Evolutionary conservation across 2,888 invertebrate genomes (phyloP), one percentile per base, ranked within the genome.

Genomic region (Trichopria drosophilae): DNA sequence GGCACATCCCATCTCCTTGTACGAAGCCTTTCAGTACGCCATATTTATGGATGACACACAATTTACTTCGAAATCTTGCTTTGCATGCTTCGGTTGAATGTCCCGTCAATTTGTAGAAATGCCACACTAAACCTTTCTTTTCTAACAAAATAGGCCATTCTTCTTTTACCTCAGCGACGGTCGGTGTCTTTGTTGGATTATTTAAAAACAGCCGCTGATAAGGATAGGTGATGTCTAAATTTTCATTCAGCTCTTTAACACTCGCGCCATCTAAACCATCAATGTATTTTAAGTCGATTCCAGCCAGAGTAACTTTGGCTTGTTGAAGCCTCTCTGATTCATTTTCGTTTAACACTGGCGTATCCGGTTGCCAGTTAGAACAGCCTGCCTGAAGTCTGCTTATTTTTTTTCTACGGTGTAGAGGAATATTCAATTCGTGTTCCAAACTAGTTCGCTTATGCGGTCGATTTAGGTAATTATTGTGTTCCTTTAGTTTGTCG

Each of bases 41-140:
- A n/a, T n/a, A n/a, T n/a, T n/a, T n/a, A n/a, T n/a, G n/a, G n/a
- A n/a, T n/a, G n/a, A n/a, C n/a, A n/a, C n/a, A n/a, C n/a, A n/a
- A n/a, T n/a, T n/a, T n/a, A n/a, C n/a, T n/a, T n/a, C n/a, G n/a
- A n/a, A n/a, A n/a, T n/a, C n/a, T n/a, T n/a, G n/a, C n/a, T n/a
- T n/a, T n/a, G n/a, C n/a, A 16, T 9, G 13, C 18, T 3, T 39
- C 10, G 2, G 1, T 9, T 6, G 15, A 13, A 3, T 18, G 5
- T 15, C 24, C 39, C 7, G 39, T 39, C 3, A 24, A 24, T 39
- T 16, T 24, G 18, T 39, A 6, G 12, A 24, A 39, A 4, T 39
- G 39, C 26, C 26, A 26, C 2, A 24, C 3, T 4, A 39, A 2
- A 7, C 39, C 24, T 1, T 2, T 3, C 16, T 22, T n/a, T n/a